Percentiles rank a stretch among this genome's conserved stretches.
These are phyloP conservation scores for Botrylloides violaceus DNA, from an alignment of 23 tunicate species.

Conservation along the genomic window DNA sequence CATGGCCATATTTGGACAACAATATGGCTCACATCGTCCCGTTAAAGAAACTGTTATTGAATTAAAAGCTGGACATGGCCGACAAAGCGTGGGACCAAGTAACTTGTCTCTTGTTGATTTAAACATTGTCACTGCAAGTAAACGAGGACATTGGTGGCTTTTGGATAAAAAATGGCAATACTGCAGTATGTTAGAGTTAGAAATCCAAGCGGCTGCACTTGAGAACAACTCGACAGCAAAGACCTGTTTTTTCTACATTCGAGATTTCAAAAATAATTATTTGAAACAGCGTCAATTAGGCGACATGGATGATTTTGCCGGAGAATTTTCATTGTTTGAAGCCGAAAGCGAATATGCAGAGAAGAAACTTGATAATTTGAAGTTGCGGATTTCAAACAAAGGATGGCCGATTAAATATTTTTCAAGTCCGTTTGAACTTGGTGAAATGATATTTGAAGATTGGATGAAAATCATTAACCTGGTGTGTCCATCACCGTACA, in stretches of 20 bases:
- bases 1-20: conserved; percentile 61
- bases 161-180: conserved; percentile 35
- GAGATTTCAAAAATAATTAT: conserved; percentile 29
- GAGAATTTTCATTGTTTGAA: conserved; percentile 34
- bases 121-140: conserved; percentile 42
- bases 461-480: conserved; percentile 43
- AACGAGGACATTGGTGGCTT: conserved; percentile 63
- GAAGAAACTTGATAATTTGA: conserved; percentile 35
- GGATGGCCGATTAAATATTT: conserved; percentile 70
- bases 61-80: neutral
- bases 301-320: neutral
- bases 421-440: conserved; percentile 37
- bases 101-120: conserved; percentile 29
- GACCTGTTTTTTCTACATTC: conserved; percentile 60
- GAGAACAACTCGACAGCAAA: conserved; percentile 26
- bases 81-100: neutral
- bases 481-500: conserved; percentile 11
- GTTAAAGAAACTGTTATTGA: conserved; percentile 8
- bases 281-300: conserved; percentile 12
- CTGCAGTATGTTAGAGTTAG: conserved; percentile 75
- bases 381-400: conserved; percentile 42
- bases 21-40: conserved; percentile 54
- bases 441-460: conserved; percentile 29
- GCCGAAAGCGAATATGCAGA: conserved; percentile 75
- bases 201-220: conserved; percentile 44